Evolutionary conservation across 2,888 invertebrate species (phyloP), one percentile per base, ranked within the genome.

Genomic region (Charanyca ferruginea): DNA sequence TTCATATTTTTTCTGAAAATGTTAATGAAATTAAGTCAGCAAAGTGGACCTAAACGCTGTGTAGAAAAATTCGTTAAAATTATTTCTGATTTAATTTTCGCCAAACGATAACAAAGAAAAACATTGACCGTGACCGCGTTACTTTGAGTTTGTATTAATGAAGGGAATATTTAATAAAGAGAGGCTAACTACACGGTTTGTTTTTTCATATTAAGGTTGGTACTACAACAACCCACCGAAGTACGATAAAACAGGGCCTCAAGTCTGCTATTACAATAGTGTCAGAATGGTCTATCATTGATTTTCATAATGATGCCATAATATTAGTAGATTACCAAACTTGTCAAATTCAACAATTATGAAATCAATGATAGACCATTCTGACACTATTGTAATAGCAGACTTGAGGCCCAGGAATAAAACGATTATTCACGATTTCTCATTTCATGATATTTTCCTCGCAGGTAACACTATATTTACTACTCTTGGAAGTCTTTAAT

Each of bases 1-100:
- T 42, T 71, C 58, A 63, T 77, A 58, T 59, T 71, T 69, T 54
- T 54, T 52, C 57, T 51, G 18, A 59, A 71, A 71, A 77, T 45
- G 42, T 47, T 72, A 52, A 63, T 55, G 23, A 71, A 63, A 77
- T 51, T 59, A 38, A 38, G 55, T 25, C 45, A 59, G 45, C 38
- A 71, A 77, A 73, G 42, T 41, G 42, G 23, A 51, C 44, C 58
- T 53, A 55, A 63, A 63, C 28, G 63, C 16, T 71, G 45, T 47
- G 59, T 20, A 45, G 32, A 64, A 77, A 71, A 73, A 52, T 59
- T 62, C 71, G 32, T 58, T 70, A 53, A 54, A 77, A 58, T 45
- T 54, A 63, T 71, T 69, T 72, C 51, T 45, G 53, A 77, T 71
- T 73, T 51, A 3, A 70, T 71, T 73, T 71, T 58, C 45, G 20